Percentiles rank a stretch among this genome's conserved stretches.
phyloP scores from a whole-genome alignment of 2,113 vertebrate species.

The Triplophysa dalaica region DNA sequence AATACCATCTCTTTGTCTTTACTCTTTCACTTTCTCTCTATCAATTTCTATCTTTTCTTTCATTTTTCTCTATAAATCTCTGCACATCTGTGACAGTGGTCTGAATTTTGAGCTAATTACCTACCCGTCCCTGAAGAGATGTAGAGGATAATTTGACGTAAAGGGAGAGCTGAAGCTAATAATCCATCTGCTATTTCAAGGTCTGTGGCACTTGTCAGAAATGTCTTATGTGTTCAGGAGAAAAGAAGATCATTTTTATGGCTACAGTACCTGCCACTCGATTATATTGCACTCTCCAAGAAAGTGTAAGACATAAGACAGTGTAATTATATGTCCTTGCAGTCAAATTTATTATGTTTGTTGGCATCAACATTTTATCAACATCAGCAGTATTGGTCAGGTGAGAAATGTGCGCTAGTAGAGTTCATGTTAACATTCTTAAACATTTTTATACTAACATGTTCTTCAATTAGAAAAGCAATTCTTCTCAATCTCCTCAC shows the following conservation, averaged over 20 bases:
- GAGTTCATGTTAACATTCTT: slow-evolving; percentile 2
- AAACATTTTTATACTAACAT: slow-evolving; percentile 27
- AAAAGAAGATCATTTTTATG: slow-evolving; percentile 9
- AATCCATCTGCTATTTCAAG: slow-evolving; percentile 41
- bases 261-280: slow-evolving; percentile 14
- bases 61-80: slow-evolving; percentile 15
- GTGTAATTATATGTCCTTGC: background rate
- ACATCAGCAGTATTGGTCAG: background rate
- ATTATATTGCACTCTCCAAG: slow-evolving; percentile 18
- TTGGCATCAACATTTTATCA: background rate
- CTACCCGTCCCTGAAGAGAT: slow-evolving; percentile 42
- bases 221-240: slow-evolving; percentile 17
- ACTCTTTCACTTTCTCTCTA: background rate
- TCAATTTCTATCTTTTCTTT: background rate
- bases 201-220: slow-evolving; percentile 45
- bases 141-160: slow-evolving; percentile 51
- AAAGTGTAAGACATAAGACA: slow-evolving; percentile 2
- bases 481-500: slow-evolving; percentile 37
- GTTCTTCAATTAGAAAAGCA: slow-evolving; percentile 47
- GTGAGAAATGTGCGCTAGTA: background rate
- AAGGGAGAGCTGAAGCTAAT: slow-evolving; percentile 47
- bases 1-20: background rate
- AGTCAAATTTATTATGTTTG: background rate
- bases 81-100: slow-evolving; percentile 28
- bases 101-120: slow-evolving; percentile 50